These are phyloP conservation scores for Brachylomia viminalis DNA, from an alignment of 2,888 invertebrate genomes.

Conservation along the genomic window DNA sequence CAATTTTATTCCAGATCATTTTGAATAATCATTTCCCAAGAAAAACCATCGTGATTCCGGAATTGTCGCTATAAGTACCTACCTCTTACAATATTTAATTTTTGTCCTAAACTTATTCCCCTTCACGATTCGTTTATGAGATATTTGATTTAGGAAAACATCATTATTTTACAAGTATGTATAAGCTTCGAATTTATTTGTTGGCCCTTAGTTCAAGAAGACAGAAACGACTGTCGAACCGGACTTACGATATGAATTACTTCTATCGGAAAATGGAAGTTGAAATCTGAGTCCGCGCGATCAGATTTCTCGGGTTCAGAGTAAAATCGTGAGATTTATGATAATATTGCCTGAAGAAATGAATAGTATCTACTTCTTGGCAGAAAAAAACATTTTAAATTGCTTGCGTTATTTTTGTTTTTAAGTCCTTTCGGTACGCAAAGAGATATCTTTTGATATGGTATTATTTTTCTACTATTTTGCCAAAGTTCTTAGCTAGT, in stretches of 20 bases:
- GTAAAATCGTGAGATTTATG: constrained; percentile 47
- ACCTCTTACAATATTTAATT: constrained; percentile 31
- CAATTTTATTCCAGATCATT: neutral
- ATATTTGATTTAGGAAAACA: constrained; percentile 54
- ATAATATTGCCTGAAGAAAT: constrained; percentile 42
- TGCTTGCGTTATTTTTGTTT: constrained; percentile 22
- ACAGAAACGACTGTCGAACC: constrained; percentile 29
- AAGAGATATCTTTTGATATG: neutral
- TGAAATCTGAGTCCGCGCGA: constrained; percentile 51
- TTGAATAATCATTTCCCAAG: neutral
- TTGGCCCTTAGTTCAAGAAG: constrained; percentile 37
- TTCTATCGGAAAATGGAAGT: constrained; percentile 59
- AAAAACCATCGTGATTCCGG: neutral
- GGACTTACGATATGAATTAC: constrained; percentile 53
- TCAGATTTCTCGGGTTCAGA: constrained; percentile 45
- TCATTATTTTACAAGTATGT: constrained; percentile 53
- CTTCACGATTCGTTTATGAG: constrained; percentile 37
- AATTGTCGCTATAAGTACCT: constrained; percentile 11
- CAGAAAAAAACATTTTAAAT: constrained; percentile 9
- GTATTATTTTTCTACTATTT: neutral
- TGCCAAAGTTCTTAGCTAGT: too few species aligned
- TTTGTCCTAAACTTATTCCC: constrained; percentile 40
- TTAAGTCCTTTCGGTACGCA: constrained; percentile 13
- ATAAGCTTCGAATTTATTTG: constrained; percentile 35
- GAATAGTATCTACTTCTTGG: constrained; percentile 20